These are phyloP conservation scores for Rhabdophis nuchalis DNA, from an alignment of 2,797 vertebrate species.

Conservation along the genomic window DNA sequence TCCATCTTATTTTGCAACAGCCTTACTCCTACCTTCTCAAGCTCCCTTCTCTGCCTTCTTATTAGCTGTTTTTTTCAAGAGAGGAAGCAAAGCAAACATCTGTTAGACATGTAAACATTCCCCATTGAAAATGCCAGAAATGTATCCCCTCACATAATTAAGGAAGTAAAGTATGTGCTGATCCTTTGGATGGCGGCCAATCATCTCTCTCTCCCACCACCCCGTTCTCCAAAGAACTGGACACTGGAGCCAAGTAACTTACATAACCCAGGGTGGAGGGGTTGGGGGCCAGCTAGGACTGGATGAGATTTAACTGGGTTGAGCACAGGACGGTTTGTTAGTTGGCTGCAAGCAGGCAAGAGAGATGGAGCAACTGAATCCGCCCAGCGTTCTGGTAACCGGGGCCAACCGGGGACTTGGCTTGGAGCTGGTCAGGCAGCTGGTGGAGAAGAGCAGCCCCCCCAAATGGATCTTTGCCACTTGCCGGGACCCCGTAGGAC, in stretches of 20 bases:
- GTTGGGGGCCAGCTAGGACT: not conserved
- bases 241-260: not conserved
- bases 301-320: accelerated
- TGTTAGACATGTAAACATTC: not conserved
- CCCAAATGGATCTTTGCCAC: slow-evolving; percentile 59
- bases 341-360: too few species aligned
- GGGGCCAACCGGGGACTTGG: slow-evolving; percentile 69
- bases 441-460: slow-evolving; percentile 19
- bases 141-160: not conserved
- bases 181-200: not conserved
- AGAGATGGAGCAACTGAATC: not conserved
- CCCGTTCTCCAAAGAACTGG: not conserved
- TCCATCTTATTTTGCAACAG: too few species aligned
- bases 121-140: not conserved
- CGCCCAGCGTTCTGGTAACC: slow-evolving; percentile 54
- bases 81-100: not conserved
- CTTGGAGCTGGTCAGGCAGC: slow-evolving; percentile 64
- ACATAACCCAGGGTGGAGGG: not conserved
- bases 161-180: not conserved
- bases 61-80: not conserved
- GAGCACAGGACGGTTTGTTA: not conserved
- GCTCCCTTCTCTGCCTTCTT: too few species aligned
- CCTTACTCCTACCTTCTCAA: too few species aligned
- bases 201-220: not conserved
- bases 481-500: slow-evolving; percentile 65